Evolutionary conservation across 2,113 vertebrate genomes (phyloP).

Genomic region (Pituophis catenifer): DNA sequence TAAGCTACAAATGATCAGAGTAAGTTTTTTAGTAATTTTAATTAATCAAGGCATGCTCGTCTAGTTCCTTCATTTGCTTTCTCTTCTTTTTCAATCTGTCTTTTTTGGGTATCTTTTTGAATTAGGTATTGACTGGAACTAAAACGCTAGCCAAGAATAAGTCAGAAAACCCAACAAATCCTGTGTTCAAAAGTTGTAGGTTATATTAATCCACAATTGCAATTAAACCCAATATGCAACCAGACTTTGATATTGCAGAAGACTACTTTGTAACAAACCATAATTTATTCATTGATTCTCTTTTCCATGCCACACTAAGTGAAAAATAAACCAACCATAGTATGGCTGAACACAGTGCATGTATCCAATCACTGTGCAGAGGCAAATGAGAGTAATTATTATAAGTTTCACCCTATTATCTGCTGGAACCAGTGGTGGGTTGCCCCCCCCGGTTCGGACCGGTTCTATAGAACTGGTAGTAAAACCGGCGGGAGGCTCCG

Average conservation of each 20-base stretch:
- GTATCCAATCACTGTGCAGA: not conserved
- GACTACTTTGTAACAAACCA: not conserved
- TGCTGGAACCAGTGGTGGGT: not conserved
- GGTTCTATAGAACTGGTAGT: too few relatives aligned
- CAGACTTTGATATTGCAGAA: not conserved
- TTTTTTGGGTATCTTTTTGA: not conserved
- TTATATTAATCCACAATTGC: not conserved
- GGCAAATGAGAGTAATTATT: not conserved
- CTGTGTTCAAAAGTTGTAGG: not conserved
- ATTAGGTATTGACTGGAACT: not conserved
- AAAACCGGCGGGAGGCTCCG: too few relatives aligned
- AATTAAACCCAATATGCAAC: not conserved
- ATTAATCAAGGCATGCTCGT: not conserved
- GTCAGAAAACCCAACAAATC: not conserved
- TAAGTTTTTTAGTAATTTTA: not conserved
- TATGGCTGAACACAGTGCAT: not conserved
- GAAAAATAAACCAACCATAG: not conserved
- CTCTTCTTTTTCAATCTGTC: not conserved
- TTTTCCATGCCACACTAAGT: not conserved
- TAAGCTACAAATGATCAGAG: not conserved
- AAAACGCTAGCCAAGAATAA: not conserved
- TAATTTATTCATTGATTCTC: not conserved
- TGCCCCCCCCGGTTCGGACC: too few relatives aligned
- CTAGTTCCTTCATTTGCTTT: not conserved
- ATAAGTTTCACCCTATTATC: not conserved